A percentile compares a stretch with the other conserved stretches of the same genome.
Conservation (phyloP, 2,888 invertebrate genomes). For the Blera fallax region DNA sequence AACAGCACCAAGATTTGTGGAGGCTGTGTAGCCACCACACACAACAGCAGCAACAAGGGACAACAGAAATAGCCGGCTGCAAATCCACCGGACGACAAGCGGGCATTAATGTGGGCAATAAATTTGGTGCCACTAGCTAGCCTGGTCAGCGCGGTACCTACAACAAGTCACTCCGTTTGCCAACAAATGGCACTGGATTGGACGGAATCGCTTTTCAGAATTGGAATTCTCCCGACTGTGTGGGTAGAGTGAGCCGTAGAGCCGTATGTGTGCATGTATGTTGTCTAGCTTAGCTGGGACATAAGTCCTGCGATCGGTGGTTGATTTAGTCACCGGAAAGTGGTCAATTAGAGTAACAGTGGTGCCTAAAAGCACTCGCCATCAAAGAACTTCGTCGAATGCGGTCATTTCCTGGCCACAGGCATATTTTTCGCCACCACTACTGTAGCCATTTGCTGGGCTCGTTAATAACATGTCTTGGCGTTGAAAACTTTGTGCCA, state of each 20-base stretch:
- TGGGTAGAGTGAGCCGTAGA: conserved; percentile 48
- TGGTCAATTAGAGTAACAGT: conserved; percentile 67
- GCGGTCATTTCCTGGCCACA: conserved; percentile 15
- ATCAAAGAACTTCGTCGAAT: background rate
- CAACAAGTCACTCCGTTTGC: conserved; percentile 69
- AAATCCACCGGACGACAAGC: conserved; percentile 50
- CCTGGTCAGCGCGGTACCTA: conserved; percentile 28
- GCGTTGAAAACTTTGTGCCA: conserved; percentile 68
- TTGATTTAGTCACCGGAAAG: conserved; percentile 65
- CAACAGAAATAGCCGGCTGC: conserved; percentile 58
- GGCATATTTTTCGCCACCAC: conserved; percentile 19
- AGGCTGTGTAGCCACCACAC: conserved; percentile 56
- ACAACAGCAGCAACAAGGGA: conserved; percentile 55
- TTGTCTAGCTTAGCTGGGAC: conserved; percentile 3
- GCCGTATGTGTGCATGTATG: conserved; percentile 26
- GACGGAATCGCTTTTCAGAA: conserved; percentile 61
- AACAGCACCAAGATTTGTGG: conserved; percentile 60
- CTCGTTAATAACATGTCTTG: conserved; percentile 63
- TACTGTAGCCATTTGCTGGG: conserved; percentile 47
- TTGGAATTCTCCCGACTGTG: conserved; percentile 51
- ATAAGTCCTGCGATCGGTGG: conserved; percentile 57
- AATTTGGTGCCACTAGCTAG: conserved; percentile 66
- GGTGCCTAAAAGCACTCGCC: conserved; percentile 45
- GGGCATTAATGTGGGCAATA: conserved; percentile 72
- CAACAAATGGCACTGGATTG: conserved; percentile 70